phyloP scores from a whole-genome alignment of 2,113 vertebrate species.

The Amblyopsis rosae region DNA sequence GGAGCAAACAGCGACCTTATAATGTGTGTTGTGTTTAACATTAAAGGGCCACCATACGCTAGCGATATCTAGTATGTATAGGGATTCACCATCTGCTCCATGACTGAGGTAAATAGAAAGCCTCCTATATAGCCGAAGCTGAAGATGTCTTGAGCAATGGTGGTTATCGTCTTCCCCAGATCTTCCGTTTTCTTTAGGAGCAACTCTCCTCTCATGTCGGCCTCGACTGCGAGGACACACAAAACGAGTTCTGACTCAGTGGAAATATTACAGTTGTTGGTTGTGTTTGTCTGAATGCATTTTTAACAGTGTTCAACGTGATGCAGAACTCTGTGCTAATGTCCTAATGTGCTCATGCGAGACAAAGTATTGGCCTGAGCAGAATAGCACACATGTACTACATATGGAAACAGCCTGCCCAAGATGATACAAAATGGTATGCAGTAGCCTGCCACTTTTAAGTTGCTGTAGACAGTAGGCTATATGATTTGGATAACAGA shows the following conservation, averaged over 20 bases:
- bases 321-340: background rate
- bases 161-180: slow-evolving; percentile 73
- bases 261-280: background rate
- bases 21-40: background rate
- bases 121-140: slow-evolving; percentile 80
- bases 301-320: background rate
- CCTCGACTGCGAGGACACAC: slow-evolving; percentile 59
- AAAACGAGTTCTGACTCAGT: background rate
- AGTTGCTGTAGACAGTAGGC: no score
- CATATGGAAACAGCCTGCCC: no score
- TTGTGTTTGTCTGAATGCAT: background rate
- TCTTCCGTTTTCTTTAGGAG: slow-evolving; percentile 74
- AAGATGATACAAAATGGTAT: no score
- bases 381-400: no score
- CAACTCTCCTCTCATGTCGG: slow-evolving; percentile 72
- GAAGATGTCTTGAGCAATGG: slow-evolving; percentile 73
- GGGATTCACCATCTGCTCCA: slow-evolving; percentile 71
- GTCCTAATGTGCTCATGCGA: background rate
- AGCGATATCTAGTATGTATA: background rate
- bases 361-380: no score
- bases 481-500: no score
- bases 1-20: slow-evolving; percentile 11
- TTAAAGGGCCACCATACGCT: background rate
- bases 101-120: slow-evolving; percentile 80
- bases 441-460: no score